Percentiles rank a stretch among this genome's conserved stretches.
Conservation (phyloP, 1,140 invertebrate genomes). For the Muscidifurax raptorellus region DNA sequence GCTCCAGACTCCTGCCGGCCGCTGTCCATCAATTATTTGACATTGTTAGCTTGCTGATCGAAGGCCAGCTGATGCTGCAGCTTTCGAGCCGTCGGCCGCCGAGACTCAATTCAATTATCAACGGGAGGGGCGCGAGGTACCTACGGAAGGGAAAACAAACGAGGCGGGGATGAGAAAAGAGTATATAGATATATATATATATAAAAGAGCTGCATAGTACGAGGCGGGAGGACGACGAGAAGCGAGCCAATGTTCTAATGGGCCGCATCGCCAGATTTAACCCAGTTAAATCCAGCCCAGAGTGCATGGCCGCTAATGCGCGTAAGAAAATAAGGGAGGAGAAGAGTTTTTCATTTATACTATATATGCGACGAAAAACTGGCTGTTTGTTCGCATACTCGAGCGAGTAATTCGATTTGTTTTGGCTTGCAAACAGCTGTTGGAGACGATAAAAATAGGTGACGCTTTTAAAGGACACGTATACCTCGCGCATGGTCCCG, state of each 20-base stretch:
- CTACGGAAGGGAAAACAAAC: slow-evolving; percentile 3
- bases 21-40: not conserved
- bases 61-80: not conserved
- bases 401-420: not conserved
- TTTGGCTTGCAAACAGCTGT: not conserved
- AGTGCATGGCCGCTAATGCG: not conserved
- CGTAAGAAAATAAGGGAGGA: not conserved
- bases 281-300: not conserved
- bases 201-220: too few relatives aligned
- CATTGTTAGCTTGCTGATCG: not conserved
- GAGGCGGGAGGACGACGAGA: too few relatives aligned
- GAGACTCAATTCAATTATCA: not conserved
- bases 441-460: not conserved
- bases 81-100: not conserved
- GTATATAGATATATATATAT: too few relatives aligned
- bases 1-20: not conserved
- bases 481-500: not conserved
- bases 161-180: not conserved
- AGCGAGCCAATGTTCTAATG: not conserved
- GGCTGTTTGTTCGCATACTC: not conserved
- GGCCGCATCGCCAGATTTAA: not conserved
- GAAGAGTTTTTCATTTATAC: not conserved
- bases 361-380: not conserved
- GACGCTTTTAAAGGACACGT: not conserved
- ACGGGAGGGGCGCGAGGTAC: not conserved